Base-by-base conservation (phyloP, 1,140 invertebrate species). In the Tetramorium alpestre region DNA sequence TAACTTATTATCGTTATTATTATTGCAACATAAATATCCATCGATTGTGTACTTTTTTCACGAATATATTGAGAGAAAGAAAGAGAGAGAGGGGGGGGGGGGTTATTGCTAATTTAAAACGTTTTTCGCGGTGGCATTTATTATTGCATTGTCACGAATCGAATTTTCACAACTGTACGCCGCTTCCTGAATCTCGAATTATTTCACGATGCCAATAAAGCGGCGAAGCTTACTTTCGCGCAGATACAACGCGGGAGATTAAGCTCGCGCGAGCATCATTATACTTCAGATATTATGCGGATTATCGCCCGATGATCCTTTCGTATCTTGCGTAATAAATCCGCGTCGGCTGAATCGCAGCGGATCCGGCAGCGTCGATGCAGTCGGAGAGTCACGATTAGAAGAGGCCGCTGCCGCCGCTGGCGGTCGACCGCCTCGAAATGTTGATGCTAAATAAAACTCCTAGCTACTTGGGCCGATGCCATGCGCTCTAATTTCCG, bases 371-470 rank as follows among this genome's bases (percentile, higher is more conserved):
- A 70, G 51, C 38, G n/a, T 33, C n/a, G 54, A 69, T 64, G 38
- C 47, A 78, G 69, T 60, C 64, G 64, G 28, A 62, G n/a, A 62
- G 41, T 13, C n/a, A 56, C 78, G 67, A 28, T 33, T 38, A n/a
- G 65, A 18, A 64, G 56, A 67, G 62, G 73, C 72, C 76, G 86
- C 38, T 54, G 64, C 56, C 62, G 82, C 73, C n/a, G 82, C 78
- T 54, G 67, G 56, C 62, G 70, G 51, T 70, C 78, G 65, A 73
- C 54, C 60, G 85, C 64, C 73, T 89, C 54, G 86, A 92, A 91
- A 93, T 92, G 88, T 90, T 92, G 93, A 94, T 94, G 94, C 94
- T 95, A 95, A 95, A 95, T 95, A 95, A 95, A 95, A 95, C 94
- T 94, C 90, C 89, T 93, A 94, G 93, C 95, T 95, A 91, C 86